Conservation (phyloP, 35 echinoderm and acorn worm genomes). For the Heliocidaris erythrogramma region DNA sequence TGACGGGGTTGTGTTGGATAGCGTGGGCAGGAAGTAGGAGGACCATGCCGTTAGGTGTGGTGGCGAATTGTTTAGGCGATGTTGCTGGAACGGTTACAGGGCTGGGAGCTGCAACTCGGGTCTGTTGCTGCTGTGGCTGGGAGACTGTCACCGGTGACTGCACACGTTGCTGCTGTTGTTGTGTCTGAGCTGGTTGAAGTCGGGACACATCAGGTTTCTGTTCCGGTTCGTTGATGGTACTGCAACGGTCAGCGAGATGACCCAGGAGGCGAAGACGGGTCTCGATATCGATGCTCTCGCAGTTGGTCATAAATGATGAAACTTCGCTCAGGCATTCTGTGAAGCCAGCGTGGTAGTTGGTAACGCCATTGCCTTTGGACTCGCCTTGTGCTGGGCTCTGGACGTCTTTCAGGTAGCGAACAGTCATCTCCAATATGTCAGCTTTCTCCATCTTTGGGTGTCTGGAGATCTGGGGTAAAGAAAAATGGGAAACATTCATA, state of each 20-base stretch:
- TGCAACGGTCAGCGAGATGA: constrained; percentile 68
- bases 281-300: constrained; percentile 77
- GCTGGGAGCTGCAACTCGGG: constrained; percentile 9
- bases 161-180: neutral
- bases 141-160: neutral
- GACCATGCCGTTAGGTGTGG: neutral
- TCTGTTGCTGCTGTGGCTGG: neutral
- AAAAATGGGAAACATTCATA: constrained; percentile 44
- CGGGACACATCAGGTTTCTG: constrained; percentile 14
- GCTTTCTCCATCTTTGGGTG: constrained; percentile 93
- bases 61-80: neutral
- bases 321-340: constrained; percentile 87
- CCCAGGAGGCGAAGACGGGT: constrained; percentile 73
- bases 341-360: constrained; percentile 87
- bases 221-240: constrained; percentile 45
- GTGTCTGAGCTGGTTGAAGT: neutral
- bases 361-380: neutral
- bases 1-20: neutral
- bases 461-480: constrained; percentile 61
- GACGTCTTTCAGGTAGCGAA: constrained; percentile 79
- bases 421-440: constrained; percentile 92
- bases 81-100: neutral
- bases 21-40: neutral
- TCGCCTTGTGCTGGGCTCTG: constrained; percentile 51
- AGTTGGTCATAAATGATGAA: constrained; percentile 70